Evolutionary conservation across 2,797 vertebrate genomes (phyloP), one percentile per base, ranked within the genome.

Genomic region (Chrosomus eos): DNA sequence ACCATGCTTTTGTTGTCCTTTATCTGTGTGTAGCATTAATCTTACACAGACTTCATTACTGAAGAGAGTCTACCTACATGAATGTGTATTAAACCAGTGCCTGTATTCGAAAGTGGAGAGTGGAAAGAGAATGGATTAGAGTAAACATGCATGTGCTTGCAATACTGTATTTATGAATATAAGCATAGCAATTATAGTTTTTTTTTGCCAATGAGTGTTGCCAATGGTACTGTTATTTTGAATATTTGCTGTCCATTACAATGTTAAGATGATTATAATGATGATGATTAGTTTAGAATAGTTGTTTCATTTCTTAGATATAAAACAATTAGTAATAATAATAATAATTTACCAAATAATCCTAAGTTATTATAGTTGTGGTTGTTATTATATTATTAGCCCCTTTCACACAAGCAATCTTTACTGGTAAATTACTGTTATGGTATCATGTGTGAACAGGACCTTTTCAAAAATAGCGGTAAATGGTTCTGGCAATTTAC

Each of bases 51-150:
- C 48, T 21, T 79, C 9, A 23, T 67, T 66, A 53, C 58, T 68
- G 38, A 38, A 85, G 23, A 28, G 26, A 82, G 18, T 62, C 14
- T 73, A 38, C 28, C 21, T 31, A 70, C 6, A 21, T n/a, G 55
- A 31, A 68, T 40, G 36, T 66, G 11, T 36, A 26, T 53, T 87
- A 87, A 81, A 86, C 78, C 73, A 14, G 16, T 53, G 40, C 21
- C 48, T 33, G 23, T 73, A 18, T 28, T 48, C 45, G n/a, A 70
- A 83, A 60, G 48, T 70, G 23, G 71, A 83, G 80, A 85, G 80
- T 88, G 82, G 78, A 85, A 31, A 55, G 45, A 68, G 72, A 38
- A 70, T 80, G 74, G 74, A 78, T 86, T 79, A 62, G 85, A 79
- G 81, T 79, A 78, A 81, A 82, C 6, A 4, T 73, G 28, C 5